phyloP scores from a whole-genome alignment of 1,140 invertebrate genomes.

The Matsumurasca onukii region DNA sequence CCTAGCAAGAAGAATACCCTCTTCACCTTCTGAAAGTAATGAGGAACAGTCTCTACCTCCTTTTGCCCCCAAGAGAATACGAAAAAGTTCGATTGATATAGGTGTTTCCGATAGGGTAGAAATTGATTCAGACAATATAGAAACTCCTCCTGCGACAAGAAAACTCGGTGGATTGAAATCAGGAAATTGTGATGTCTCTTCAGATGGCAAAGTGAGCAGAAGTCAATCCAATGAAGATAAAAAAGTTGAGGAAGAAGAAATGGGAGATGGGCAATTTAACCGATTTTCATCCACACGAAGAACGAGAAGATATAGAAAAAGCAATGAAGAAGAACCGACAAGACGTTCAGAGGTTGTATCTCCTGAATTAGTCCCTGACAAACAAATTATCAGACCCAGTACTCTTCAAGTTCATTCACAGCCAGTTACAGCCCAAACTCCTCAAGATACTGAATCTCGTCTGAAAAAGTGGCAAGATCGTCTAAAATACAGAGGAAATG shows the following conservation, averaged over 20 bases:
- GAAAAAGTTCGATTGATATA: conserved; percentile 45
- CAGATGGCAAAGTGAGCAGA: conserved; percentile 17
- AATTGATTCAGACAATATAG: conserved; percentile 88
- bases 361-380: conserved; percentile 53
- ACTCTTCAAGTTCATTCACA: conserved; percentile 50
- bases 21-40: conserved; percentile 35
- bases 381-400: conserved; percentile 53
- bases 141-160: conserved; percentile 80
- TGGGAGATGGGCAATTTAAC: conserved; percentile 72
- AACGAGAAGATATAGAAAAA: conserved; percentile 78
- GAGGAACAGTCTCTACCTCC: conserved; percentile 46
- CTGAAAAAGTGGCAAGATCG: conserved; percentile 64
- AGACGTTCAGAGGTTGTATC: conserved; percentile 48
- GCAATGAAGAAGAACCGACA: conserved; percentile 55
- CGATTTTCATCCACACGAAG: conserved; percentile 76
- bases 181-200: conserved; percentile 24
- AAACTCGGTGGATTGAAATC: conserved; percentile 58
- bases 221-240: conserved; percentile 20
- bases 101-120: conserved; percentile 69
- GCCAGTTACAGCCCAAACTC: conserved; percentile 46
- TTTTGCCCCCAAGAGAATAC: conserved; percentile 45
- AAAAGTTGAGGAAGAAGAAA: conserved; percentile 40
- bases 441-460: conserved; percentile 58
- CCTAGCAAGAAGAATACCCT: conserved; percentile 33
- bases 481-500: conserved; percentile 48